Conservation (phyloP, 2,888 invertebrate genomes). For the Pocota personata region DNA sequence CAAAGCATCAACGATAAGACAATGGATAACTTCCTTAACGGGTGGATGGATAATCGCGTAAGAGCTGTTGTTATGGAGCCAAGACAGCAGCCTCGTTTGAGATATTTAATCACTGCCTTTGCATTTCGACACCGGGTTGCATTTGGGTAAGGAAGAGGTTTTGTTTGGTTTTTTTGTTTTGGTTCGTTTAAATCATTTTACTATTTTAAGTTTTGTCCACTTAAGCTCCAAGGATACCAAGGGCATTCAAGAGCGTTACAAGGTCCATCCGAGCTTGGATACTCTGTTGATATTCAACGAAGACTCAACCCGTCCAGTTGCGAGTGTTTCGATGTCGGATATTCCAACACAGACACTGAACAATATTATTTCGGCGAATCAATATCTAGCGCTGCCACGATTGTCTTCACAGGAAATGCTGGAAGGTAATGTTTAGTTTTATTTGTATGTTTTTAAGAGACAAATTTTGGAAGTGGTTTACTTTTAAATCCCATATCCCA, state of each 20-base stretch:
- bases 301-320: constrained; percentile 90
- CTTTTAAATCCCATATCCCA: too few species aligned
- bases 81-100: constrained; percentile 88
- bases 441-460: too few species aligned
- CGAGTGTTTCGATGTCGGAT: constrained; percentile 94
- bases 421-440: constrained; percentile 78
- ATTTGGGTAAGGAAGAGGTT: constrained; percentile 88
- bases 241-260: constrained; percentile 87
- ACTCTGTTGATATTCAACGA: constrained; percentile 96
- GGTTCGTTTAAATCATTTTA: constrained; percentile 36
- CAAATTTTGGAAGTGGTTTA: too few species aligned
- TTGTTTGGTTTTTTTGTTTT: constrained; percentile 23
- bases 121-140: constrained; percentile 93
- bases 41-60: constrained; percentile 96
- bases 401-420: constrained; percentile 93
- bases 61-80: constrained; percentile 94
- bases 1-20: constrained; percentile 88
- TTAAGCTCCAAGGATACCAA: constrained; percentile 86
- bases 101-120: constrained; percentile 95
- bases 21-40: constrained; percentile 90
- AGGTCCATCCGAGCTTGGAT: constrained; percentile 89
- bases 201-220: constrained; percentile 86
- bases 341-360: constrained; percentile 94
- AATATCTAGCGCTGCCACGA: constrained; percentile 93
- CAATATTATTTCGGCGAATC: constrained; percentile 94